Evolutionary conservation across 1,140 invertebrate genomes (phyloP).

Genomic region (Atta texana): DNA sequence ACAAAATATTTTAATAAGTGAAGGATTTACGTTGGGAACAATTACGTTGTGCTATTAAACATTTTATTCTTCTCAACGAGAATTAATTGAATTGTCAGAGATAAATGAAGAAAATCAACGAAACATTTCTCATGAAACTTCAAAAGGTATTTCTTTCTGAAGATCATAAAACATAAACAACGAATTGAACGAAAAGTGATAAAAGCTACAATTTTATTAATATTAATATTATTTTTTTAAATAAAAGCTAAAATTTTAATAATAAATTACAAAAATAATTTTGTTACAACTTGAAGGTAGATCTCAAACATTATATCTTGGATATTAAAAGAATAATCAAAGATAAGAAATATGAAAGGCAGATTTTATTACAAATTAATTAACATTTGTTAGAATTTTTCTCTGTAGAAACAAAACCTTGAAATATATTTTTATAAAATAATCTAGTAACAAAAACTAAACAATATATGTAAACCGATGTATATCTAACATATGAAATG

Average conservation of each 20-base stretch:
- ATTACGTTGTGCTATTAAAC: neutral
- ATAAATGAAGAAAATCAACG: slow-evolving; percentile 16
- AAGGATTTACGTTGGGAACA: neutral
- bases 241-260: no score
- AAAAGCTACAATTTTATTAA: neutral
- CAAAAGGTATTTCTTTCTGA: neutral
- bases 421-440: neutral
- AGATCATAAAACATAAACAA: neutral
- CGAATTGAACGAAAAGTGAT: neutral
- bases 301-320: neutral
- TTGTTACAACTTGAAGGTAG: neutral
- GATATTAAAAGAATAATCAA: neutral
- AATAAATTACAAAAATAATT: neutral
- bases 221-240: no score
- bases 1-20: neutral
- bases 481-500: neutral
- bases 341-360: neutral
- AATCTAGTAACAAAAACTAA: neutral
- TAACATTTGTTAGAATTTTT: neutral
- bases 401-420: neutral
- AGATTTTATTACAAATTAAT: slow-evolving; percentile 2
- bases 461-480: neutral
- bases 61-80: neutral
- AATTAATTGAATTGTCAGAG: slow-evolving; percentile 2
- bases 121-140: neutral